Percentiles rank a stretch among this genome's conserved stretches.
Evolutionary conservation across 2,113 vertebrate genomes (phyloP).

Genomic region (Myiopsitta monachus): DNA sequence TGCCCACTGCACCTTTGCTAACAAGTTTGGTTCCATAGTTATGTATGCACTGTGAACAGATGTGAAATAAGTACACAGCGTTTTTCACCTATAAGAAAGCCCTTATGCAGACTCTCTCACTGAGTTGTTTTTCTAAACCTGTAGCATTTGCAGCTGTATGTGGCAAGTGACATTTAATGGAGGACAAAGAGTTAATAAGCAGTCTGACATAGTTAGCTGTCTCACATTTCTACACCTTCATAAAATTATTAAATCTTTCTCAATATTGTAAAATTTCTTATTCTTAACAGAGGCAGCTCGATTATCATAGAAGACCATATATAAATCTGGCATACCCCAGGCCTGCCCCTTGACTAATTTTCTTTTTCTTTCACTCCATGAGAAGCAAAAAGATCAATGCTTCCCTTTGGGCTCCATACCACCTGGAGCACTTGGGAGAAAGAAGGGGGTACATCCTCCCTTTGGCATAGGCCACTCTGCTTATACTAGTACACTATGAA

Average conservation of each 20-base stretch:
- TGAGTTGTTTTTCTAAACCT: not conserved
- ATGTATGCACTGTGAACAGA: not conserved
- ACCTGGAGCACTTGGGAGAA: not conserved
- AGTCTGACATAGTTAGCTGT: not conserved
- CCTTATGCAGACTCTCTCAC: not conserved
- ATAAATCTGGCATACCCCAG: not conserved
- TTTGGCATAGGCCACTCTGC: not conserved
- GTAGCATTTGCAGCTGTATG: not conserved
- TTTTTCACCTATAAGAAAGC: not conserved
- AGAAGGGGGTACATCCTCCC: not conserved
- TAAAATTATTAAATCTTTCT: not conserved
- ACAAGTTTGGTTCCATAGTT: not conserved
- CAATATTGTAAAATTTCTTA: not conserved
- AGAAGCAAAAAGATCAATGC: not conserved
- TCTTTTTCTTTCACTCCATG: not conserved
- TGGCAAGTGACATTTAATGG: not conserved
- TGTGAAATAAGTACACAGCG: not conserved
- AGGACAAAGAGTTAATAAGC: fast-evolving
- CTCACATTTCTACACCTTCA: not conserved
- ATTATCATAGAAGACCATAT: not conserved
- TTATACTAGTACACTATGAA: not conserved
- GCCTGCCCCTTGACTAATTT: not conserved
- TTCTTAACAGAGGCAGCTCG: not conserved
- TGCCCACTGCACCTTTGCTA: not conserved
- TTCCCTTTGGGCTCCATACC: not conserved